A percentile compares a stretch with the other conserved stretches of the same genome.
These are phyloP conservation scores for Syrphus vitripennis DNA, from an alignment of 2,888 invertebrate genomes.

Conservation along the genomic window DNA sequence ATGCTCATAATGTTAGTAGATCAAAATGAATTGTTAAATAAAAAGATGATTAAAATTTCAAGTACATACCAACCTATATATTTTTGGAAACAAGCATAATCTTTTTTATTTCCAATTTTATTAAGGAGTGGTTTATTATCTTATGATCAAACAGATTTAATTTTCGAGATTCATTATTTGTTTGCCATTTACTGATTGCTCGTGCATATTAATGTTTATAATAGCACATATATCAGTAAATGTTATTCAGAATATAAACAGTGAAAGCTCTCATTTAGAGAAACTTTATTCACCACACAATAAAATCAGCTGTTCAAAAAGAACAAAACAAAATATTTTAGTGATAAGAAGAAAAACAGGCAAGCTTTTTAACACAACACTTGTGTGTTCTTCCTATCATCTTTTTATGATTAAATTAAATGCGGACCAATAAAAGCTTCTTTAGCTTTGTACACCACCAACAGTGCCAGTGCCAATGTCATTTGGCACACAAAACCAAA, in stretches of 20 bases:
- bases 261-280: not conserved
- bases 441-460: not conserved
- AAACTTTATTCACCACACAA: constrained; percentile 16
- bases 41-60: no score
- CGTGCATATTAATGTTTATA: no score
- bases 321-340: constrained; percentile 3
- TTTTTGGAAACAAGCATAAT: no score
- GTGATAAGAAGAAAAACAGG: not conserved
- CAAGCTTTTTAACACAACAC: constrained; percentile 27
- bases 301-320: constrained; percentile 37
- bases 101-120: no score
- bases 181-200: not conserved
- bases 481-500: constrained; percentile 7
- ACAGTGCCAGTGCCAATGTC: constrained; percentile 28
- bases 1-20: no score
- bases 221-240: not conserved
- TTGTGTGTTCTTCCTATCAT: not conserved
- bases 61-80: no score
- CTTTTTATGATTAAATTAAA: constrained; percentile 7
- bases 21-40: no score
- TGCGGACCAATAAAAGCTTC: constrained; percentile 7
- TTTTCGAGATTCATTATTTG: no score
- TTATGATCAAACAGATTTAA: not conserved
- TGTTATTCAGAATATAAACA: not conserved
- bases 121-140: no score